phyloP scores from a whole-genome alignment of 2,797 vertebrate genomes.

The Leptatherina wallacei region DNA sequence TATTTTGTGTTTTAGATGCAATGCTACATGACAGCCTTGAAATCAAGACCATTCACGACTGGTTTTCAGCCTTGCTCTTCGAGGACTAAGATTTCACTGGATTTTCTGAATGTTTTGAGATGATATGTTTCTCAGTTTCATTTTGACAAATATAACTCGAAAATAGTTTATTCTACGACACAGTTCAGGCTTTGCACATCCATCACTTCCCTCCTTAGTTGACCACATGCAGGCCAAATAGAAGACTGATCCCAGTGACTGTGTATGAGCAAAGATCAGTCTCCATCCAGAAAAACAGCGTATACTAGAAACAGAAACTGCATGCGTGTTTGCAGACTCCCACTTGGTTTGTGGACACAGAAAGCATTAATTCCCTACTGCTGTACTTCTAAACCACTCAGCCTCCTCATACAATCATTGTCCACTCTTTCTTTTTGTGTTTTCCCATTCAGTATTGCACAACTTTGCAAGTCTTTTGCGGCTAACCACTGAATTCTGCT shows the following conservation, averaged over 20 bases:
- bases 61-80: too few species aligned
- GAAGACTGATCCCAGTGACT: background rate
- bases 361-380: background rate
- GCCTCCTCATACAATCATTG: background rate
- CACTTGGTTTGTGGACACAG: slow-evolving; percentile 1
- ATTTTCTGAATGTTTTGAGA: too few species aligned
- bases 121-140: background rate
- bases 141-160: background rate
- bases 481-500: background rate
- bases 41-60: too few species aligned
- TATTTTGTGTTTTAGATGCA: too few species aligned
- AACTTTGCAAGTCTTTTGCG: background rate
- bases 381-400: background rate
- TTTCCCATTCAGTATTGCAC: background rate
- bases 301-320: too few species aligned
- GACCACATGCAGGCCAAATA: background rate
- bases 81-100: too few species aligned
- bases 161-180: background rate
- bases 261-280: background rate
- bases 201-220: background rate
- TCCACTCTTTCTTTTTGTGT: background rate
- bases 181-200: background rate
- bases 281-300: background rate
- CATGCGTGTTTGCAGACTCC: background rate
- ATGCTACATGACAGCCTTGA: too few species aligned